Evolutionary conservation across 1,140 invertebrate species (phyloP).

Genomic region (Orussus abietinus): DNA sequence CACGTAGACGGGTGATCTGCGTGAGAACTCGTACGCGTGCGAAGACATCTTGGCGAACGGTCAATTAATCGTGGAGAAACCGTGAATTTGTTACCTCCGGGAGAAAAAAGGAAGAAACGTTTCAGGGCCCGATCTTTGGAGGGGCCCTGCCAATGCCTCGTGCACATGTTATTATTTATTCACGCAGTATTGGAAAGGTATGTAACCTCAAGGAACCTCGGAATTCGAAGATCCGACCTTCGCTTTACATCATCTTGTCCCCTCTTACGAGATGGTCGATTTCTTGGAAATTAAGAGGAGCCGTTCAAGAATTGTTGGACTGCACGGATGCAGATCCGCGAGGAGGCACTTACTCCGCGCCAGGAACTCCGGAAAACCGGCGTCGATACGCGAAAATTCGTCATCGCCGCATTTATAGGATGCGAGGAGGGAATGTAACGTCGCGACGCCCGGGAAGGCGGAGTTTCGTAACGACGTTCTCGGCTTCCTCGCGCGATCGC

Average conservation of each 20-base stretch:
- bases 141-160: neutral
- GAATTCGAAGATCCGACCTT: neutral
- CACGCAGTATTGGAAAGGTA: neutral
- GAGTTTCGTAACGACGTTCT: too few relatives aligned
- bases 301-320: too few relatives aligned
- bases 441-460: too few relatives aligned
- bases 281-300: too few relatives aligned
- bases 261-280: neutral
- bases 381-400: too few relatives aligned
- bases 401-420: too few relatives aligned
- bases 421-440: too few relatives aligned
- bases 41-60: neutral
- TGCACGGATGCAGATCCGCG: too few relatives aligned
- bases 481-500: too few relatives aligned
- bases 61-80: neutral
- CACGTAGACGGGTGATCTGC: constrained; percentile 4
- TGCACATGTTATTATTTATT: neutral
- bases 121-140: neutral
- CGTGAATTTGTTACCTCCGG: neutral
- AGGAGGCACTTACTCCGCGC: too few relatives aligned
- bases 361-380: too few relatives aligned
- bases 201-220: neutral
- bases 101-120: neutral
- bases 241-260: neutral
- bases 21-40: constrained; percentile 2